phyloP scores from a whole-genome alignment of 2,113 vertebrate species.

The Anthoscopus minutus region DNA sequence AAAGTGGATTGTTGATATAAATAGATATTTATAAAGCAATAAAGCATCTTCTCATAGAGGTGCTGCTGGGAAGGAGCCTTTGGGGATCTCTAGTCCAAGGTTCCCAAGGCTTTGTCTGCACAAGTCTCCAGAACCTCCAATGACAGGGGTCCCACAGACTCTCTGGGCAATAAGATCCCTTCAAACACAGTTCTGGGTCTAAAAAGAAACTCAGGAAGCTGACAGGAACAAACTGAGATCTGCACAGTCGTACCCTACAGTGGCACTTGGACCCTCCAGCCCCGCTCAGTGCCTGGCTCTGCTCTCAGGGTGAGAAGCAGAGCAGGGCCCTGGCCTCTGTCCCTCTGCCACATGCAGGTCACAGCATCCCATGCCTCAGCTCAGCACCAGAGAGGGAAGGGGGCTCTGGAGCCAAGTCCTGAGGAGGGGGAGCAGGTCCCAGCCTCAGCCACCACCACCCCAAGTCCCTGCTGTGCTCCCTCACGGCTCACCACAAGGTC shows the following conservation, averaged over 20 bases:
- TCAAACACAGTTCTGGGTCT: background rate
- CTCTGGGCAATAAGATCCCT: background rate
- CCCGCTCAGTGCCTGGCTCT: background rate
- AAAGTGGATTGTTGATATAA: too few relatives aligned
- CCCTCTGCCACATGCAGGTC: background rate
- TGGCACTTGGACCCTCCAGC: background rate
- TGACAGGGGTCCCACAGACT: background rate
- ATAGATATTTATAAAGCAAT: background rate
- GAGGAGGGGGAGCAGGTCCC: background rate
- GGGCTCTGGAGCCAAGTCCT: background rate
- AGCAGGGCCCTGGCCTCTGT: background rate
- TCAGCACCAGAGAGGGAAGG: background rate
- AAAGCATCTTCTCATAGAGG: background rate
- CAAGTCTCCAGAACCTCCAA: background rate
- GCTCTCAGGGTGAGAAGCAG: background rate
- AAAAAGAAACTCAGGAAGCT: background rate
- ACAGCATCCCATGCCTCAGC: background rate
- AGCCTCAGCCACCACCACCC: accelerated
- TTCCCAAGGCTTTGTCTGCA: background rate
- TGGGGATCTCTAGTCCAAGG: background rate
- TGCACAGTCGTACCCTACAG: accelerated
- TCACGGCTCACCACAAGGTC: background rate
- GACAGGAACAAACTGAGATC: background rate
- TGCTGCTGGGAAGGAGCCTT: background rate
- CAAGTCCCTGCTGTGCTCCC: background rate